Evolutionary conservation across 1,140 invertebrate genomes (phyloP), one percentile per base, ranked within the genome.

Genomic region (Cyrtorhinus lividipennis): DNA sequence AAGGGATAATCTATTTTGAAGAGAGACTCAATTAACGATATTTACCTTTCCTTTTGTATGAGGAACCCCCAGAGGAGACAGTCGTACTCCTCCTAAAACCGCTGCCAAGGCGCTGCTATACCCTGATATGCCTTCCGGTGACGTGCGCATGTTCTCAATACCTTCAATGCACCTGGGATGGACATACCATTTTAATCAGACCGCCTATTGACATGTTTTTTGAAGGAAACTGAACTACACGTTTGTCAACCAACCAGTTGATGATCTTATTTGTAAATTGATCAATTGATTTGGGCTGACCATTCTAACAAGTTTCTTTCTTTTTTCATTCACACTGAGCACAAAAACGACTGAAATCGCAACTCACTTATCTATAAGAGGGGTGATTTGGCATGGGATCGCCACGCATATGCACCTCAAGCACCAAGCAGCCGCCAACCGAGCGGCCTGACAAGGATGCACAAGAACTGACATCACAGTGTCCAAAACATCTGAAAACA

Each of bases 51-150:
- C 93, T 68, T 93, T 90, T 45, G 90, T 91, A 73, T 98, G 94
- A 20, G 96, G 96, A 59, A 98, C 90, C 23, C 96, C 95, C 3
- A 98, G 78, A 2, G 93, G 89, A 53, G 93, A 97, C 56, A 89
- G 79, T 61, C 86, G 80, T 1, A 95, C 92, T 61, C 92, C 89
- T 22, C 95, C 94, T 38, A 98, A 76, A 59, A 98, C 84, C 3
- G 95, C 91, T 63, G 94, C 88, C 61, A 98, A 75, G 3, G 95
- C 95, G 70, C 85, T 86, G 69, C 94, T 95, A 72, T 98, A 98
- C 20, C 94, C 95, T 69, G 81, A 82, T 61, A 98, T 90, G 24
- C 92, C 92, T 75, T 98, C 95, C 0, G 93, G 88, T 22, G 91
- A 94, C 24, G 90, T 86, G 68, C 92, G 83, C 72, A 94, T 81